Evolutionary conservation across 1,140 invertebrate genomes (phyloP), one percentile per base, ranked within the genome.

Genomic region (Drosophila albomicans): DNA sequence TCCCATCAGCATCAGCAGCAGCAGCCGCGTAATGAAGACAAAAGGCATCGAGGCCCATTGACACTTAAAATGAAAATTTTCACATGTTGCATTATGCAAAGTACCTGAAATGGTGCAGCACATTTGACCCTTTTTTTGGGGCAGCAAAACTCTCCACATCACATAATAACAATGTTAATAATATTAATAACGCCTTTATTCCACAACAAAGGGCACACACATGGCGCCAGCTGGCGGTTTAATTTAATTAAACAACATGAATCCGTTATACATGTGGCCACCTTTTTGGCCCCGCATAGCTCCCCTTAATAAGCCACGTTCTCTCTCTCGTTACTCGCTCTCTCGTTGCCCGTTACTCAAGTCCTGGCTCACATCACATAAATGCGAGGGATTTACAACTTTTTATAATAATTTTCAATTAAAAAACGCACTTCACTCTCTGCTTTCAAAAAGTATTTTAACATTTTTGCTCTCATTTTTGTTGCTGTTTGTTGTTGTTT

Each of bases 231-330:
- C 13, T 61, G 57, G 77, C 68, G 78, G 81, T 85, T 89, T 88
- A 88, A 88, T 88, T 88, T 89, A 88, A 88, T 88, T 88, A 88
- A 88, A 88, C 84, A 88, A 85, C 84, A 88, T 85, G 81, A 88
- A 88, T 89, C 80, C 81, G 62, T 69, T 85, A 75, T 75, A 84
- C 20, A 25, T 89, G 71, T 71, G 85, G 73, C 85, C 74, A 84
- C 85, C 80, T 84, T 81, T 57, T 76, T 63, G 76, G 73, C 72
- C 84, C 69, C 79, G 20, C 20, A 56, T 38, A 61, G 58, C 62
- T 65, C 68, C 32, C 58, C 76, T 69, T 87, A 87, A 82, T 86
- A 86, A 72, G 63, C 68, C 75, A 51, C 38, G 43, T 66, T 6
- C 30, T 70, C 43, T 1, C 59, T n/a, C 10, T 0, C 20, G 8